Base-by-base conservation (phyloP, 1,140 invertebrate species). In the Drosophila ercepeae region DNA sequence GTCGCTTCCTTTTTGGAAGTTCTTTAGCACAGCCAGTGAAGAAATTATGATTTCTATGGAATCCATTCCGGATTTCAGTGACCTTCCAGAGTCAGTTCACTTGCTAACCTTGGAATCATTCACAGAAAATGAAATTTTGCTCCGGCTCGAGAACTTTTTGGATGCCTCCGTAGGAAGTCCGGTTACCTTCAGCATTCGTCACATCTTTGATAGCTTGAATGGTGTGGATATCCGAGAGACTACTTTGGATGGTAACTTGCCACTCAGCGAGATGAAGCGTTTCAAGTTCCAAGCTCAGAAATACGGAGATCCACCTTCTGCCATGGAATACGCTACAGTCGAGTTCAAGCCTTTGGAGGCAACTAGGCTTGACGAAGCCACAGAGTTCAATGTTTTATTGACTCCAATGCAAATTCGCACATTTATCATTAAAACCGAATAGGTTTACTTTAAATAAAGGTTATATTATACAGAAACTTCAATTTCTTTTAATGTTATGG, bases 81-180 rank as follows among this genome's bases (percentile, higher is more conserved):
- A 58, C 3, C 93, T 91, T 34, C 92, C 97, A 0, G 76, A 92
- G 9, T 97, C 97, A 89, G 93, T 99, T 0, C 95, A 98, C 74
- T 92, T 99, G 11, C 91, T 99, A 21, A 98, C 97, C 6, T 89
- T 98, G 46, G 97, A 98, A 88, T 95, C 96, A 8, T 97, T 96
- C 94, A 94, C 94, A 51, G 93, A 93, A 5, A 92, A 91, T 2
- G 93, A 93, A 9, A 91, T 97, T 9, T 92, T 99, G 1, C 72
- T 99, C 0, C 93, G 98, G 34, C 92, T 99, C 0, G 98, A 99
- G 86, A 97, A 99, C 90, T 94, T 97, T 45, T 94, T 96, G 65
- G 97, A 98, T 90, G 93, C 93, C 18, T 91, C 92, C 8, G 96
- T 97, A 81, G 94, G 96, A 58, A 63, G 95, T 94, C 9, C 78